These are phyloP conservation scores for Ctenicera cuprea DNA, from an alignment of 2,888 invertebrate species.

Conservation along the genomic window DNA sequence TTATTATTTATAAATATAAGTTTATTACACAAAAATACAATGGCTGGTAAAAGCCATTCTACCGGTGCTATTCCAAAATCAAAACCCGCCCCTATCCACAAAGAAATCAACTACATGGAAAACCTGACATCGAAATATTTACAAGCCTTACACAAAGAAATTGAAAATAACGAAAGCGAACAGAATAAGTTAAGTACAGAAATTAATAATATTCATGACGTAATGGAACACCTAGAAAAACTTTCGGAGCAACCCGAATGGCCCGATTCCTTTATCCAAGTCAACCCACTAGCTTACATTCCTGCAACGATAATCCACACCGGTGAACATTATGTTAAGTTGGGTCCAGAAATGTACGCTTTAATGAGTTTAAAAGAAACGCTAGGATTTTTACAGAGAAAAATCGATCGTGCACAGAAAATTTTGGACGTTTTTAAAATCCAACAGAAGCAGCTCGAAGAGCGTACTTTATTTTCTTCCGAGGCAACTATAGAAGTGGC, in stretches of 20 bases:
- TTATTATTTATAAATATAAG: not conserved
- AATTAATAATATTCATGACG: conserved; percentile 26
- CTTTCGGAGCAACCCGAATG: conserved; percentile 45
- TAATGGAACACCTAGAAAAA: conserved; percentile 26
- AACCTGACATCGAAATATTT: conserved; percentile 19
- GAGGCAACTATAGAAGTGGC: not conserved
- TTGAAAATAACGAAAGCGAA: conserved; percentile 31
- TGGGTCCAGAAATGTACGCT: conserved; percentile 33
- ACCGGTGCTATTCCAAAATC: conserved; percentile 22
- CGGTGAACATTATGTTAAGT: conserved; percentile 41
- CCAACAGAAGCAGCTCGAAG: conserved; percentile 31
- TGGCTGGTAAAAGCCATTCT: not conserved
- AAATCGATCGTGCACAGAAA: conserved; percentile 25
- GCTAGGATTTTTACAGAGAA: conserved; percentile 32
- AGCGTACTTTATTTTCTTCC: conserved; percentile 19
- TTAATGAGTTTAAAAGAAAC: conserved; percentile 47
- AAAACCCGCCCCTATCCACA: not conserved
- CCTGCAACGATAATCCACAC: conserved; percentile 47
- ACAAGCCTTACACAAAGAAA: conserved; percentile 19
- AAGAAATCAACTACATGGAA: conserved; percentile 4
- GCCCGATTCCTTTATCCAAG: conserved; percentile 42
- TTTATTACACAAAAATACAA: not conserved
- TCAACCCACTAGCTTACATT: conserved; percentile 43
- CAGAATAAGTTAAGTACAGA: conserved; percentile 31
- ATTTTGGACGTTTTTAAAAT: conserved; percentile 9